Evolutionary conservation across 2,888 invertebrate species (phyloP).

Genomic region (Coenonympha glycerion): DNA sequence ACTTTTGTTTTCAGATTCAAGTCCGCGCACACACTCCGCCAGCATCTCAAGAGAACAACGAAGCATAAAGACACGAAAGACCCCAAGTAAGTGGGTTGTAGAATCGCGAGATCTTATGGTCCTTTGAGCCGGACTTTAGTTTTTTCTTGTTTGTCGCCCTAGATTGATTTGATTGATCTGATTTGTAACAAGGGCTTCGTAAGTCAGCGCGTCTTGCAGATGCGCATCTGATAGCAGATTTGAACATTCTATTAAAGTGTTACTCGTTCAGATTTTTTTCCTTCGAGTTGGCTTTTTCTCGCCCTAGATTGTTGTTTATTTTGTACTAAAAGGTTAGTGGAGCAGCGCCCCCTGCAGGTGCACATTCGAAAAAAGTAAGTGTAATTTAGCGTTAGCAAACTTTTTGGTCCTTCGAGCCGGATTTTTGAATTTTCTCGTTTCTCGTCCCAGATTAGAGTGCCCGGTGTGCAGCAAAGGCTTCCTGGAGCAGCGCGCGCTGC

Average conservation of each 20-base stretch:
- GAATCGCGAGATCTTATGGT: neutral
- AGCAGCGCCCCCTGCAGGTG: no score
- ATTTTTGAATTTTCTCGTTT: neutral
- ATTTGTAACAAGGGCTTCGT: slow-evolving; percentile 51
- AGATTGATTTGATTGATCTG: neutral
- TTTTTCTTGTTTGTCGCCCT: neutral
- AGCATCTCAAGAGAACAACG: slow-evolving; percentile 51
- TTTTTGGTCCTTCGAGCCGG: neutral
- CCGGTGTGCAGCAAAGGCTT: slow-evolving; percentile 48
- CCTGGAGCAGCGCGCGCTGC: slow-evolving; percentile 32
- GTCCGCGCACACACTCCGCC: slow-evolving; percentile 51
- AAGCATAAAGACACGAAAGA: slow-evolving; percentile 54
- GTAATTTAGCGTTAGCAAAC: no score
- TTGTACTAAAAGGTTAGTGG: no score
- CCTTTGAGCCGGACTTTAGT: neutral
- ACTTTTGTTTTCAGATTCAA: slow-evolving; percentile 48
- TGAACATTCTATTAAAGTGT: no score
- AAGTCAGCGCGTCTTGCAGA: slow-evolving; percentile 28
- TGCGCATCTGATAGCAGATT: slow-evolving; percentile 48
- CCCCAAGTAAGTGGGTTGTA: slow-evolving; percentile 47
- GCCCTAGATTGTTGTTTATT: no score
- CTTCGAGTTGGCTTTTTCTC: no score
- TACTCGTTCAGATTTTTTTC: no score
- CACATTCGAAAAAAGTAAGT: no score
- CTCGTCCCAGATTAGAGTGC: slow-evolving; percentile 43